These are phyloP conservation scores for Metallyticus violacea DNA, from an alignment of 2,888 invertebrate genomes.

Conservation along the genomic window DNA sequence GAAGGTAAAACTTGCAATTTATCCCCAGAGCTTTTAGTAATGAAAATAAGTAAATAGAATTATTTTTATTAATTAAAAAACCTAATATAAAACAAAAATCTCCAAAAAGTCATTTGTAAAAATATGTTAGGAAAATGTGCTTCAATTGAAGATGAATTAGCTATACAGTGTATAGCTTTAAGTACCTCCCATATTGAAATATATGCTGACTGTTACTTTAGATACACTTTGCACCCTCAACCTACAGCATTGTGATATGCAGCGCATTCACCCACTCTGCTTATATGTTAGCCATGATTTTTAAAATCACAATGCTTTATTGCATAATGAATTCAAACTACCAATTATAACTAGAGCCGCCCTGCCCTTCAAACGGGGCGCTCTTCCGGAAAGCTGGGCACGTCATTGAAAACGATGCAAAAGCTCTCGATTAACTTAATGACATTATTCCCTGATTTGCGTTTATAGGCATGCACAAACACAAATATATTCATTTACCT, in stretches of 20 bases:
- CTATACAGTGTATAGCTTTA: no score
- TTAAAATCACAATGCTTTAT: not conserved
- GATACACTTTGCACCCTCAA: not conserved
- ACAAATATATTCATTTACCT: not conserved
- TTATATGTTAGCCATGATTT: not conserved
- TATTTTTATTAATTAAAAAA: no score
- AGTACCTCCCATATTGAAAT: no score
- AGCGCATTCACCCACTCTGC: not conserved
- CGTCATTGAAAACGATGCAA: not conserved
- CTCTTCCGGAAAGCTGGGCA: not conserved
- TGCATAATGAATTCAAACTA: not conserved
- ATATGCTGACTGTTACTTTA: no score
- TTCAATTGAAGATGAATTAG: no score
- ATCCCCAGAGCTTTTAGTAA: no score
- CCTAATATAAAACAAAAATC: no score
- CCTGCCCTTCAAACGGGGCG: not conserved
- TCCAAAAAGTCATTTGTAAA: no score
- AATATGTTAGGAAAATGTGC: no score
- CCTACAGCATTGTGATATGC: not conserved
- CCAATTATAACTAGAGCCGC: not conserved
- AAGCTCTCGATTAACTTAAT: not conserved
- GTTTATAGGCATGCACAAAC: not conserved
- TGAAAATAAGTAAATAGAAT: no score
- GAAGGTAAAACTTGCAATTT: no score
- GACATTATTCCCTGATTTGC: not conserved